Conservation (phyloP, 2,888 invertebrate genomes). For the Agonopterix heracliana region DNA sequence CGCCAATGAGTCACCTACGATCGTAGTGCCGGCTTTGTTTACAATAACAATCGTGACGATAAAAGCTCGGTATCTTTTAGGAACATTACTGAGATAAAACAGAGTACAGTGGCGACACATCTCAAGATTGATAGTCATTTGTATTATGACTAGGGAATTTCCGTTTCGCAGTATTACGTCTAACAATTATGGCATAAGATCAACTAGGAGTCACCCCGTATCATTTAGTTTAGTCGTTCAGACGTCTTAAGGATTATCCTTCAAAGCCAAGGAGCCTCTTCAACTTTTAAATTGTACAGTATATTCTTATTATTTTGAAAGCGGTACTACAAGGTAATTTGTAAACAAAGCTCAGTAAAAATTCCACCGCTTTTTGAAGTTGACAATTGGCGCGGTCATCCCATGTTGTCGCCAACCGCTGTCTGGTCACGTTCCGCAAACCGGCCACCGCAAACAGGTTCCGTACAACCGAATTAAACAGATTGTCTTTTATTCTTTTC, state of each 20-base stretch:
- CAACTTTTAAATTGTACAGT: too few species aligned
- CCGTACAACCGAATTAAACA: conserved; percentile 48
- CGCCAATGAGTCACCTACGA: conserved; percentile 32
- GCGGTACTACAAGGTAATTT: too few species aligned
- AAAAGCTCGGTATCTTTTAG: conserved; percentile 23
- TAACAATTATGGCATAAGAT: too few species aligned
- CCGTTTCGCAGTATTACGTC: neutral
- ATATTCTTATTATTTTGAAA: too few species aligned
- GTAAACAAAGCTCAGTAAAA: neutral
- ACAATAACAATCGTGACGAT: conserved; percentile 51
- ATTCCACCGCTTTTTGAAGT: conserved; percentile 24
- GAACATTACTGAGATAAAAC: conserved; percentile 6
- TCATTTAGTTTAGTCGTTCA: neutral
- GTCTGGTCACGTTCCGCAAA: conserved; percentile 74
- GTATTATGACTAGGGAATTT: conserved; percentile 7
- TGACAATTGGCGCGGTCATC: conserved; percentile 49
- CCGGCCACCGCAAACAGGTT: conserved; percentile 65
- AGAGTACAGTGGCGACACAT: conserved; percentile 3
- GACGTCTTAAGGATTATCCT: too few species aligned
- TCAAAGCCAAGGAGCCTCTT: too few species aligned
- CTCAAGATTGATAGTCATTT: neutral
- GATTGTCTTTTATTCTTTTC: conserved; percentile 50
- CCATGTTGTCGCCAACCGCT: conserved; percentile 33
- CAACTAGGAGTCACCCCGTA: neutral
- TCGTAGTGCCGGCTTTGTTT: conserved; percentile 42